Base-by-base conservation (phyloP, 1,140 invertebrate genomes). In the Calephelis virginiensis region DNA sequence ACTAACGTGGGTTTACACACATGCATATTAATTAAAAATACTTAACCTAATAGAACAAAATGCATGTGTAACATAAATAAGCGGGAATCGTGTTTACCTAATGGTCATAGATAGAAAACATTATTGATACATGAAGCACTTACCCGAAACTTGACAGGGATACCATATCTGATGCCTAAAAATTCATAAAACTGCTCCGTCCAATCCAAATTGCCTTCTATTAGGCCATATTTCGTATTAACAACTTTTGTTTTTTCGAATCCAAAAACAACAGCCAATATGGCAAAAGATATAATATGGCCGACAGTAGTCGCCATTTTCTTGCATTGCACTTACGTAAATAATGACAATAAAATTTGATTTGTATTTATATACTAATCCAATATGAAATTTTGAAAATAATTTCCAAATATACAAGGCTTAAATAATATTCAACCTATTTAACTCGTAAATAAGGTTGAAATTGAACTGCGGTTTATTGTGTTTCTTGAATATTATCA, bases 171-270 rank as follows among this genome's bases (percentile, higher is more conserved):
- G 3, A 90, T 84, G 1, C 86, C 86, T 14, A 82, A 70, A 72
- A 85, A 90, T 73, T 90, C 83, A 64, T 85, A 88, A 67, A 81
- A 89, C 7, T 81, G 37, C 43, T 73, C 82, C 63, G 75, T 86
- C 0, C 61, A 7, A 2, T 79, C 70, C 53, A 89, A 75, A 70
- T 50, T 68, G n/a, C 88, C 88, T 70, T 90, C 83, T 8, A 89
- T 67, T 71, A 82, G 78, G 0, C 88, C 88, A 38, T 89, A 76
- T 49, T 81, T 77, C 0, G 88, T 90, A 5, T 66, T 70, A 8
- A 90, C 78, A 12, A 85, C 77, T 53, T 77, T 73, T 1, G 72
- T 73, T 37, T 74, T 76, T 12, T 83, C 77, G 10, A 74, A 65
- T 8, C 76, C 47, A 60, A 69, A 61, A 14, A 63, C 72, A 9